Evolutionary conservation across 2,888 invertebrate genomes (phyloP), one percentile per base, ranked within the genome.

Genomic region (Urechis unicinctus): DNA sequence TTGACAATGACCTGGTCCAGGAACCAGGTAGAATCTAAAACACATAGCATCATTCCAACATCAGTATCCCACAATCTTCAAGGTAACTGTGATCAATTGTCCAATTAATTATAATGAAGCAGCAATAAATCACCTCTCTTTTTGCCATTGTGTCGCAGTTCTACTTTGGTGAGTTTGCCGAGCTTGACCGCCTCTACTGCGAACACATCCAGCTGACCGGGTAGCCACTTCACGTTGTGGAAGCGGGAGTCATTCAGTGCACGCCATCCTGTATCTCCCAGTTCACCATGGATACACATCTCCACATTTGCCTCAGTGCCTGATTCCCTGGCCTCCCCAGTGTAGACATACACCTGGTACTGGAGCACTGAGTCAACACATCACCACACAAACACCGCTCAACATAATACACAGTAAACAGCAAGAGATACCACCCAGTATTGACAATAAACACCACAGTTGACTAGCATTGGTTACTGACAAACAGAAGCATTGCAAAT

Each of bases 121-220:
- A n/a, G n/a, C n/a, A n/a, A n/a, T n/a, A n/a, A n/a, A 9, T 21
- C 21, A 47, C 53, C 47, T 47, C 47, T 45, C 17, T 47, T 72
- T 71, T 50, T 65, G 55, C 57, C 57, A 36, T 72, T 69, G 61
- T 73, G 74, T n/a, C 65, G 65, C 47, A 75, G 64, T 49, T 60
- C 64, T 22, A 75, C 61, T 54, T 67, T 67, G 25, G 43, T 57
- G 3, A 75, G 52, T 29, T 61, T 59, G 49, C 69, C 67, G 24
- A 76, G 59, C n/a, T 67, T 66, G 3, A 75, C 74, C n/a, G 70
- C 72, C 51, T 74, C 73, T 6, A 75, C 26, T 45, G 67, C 65
- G 63, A 75, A 75, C 47, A 61, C 58, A 60, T 75, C 74, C 30
- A 64, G 62, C 68, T 73, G 66, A 1, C 56, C 59, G n/a, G n/a